A percentile compares a stretch with the other conserved stretches of the same genome.
phyloP scores from a whole-genome alignment of 2,888 invertebrate species.

The Mongoloraphidia duomilia region DNA sequence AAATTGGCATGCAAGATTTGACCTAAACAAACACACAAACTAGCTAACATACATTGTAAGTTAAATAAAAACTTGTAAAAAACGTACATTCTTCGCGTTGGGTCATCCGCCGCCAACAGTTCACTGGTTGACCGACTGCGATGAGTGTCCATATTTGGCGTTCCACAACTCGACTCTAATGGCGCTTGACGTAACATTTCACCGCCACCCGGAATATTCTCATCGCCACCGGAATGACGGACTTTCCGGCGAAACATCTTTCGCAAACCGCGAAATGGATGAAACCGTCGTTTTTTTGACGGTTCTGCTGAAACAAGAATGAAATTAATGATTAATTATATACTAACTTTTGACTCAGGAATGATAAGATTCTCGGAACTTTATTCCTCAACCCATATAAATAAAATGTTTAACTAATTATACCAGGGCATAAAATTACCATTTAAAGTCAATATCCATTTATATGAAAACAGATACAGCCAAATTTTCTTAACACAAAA shows the following conservation, averaged over 20 bases:
- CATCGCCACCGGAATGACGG: conserved; percentile 16
- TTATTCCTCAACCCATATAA: background rate
- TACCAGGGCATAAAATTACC: no score
- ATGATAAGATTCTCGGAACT: background rate
- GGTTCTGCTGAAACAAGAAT: conserved; percentile 25
- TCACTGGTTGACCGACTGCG: conserved; percentile 45
- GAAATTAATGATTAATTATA: background rate
- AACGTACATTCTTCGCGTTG: conserved; percentile 39
- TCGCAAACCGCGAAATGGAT: conserved; percentile 46
- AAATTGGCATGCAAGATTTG: no score
- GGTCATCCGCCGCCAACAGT: conserved; percentile 45
- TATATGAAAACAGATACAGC: no score
- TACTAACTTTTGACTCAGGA: background rate
- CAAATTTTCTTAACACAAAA: no score
- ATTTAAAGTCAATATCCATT: no score
- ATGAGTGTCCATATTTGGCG: conserved; percentile 21
- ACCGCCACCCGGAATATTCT: conserved; percentile 22
- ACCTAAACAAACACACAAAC: no score
- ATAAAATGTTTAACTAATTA: no score
- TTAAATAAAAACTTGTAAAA: background rate
- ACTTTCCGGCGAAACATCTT: conserved; percentile 48
- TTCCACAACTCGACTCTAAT: conserved; percentile 21
- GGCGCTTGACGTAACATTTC: conserved; percentile 25
- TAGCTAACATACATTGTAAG: no score
- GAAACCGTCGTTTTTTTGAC: conserved; percentile 44